Conservation (phyloP, 1,140 invertebrate genomes). For the Heliconius hermathena region DNA sequence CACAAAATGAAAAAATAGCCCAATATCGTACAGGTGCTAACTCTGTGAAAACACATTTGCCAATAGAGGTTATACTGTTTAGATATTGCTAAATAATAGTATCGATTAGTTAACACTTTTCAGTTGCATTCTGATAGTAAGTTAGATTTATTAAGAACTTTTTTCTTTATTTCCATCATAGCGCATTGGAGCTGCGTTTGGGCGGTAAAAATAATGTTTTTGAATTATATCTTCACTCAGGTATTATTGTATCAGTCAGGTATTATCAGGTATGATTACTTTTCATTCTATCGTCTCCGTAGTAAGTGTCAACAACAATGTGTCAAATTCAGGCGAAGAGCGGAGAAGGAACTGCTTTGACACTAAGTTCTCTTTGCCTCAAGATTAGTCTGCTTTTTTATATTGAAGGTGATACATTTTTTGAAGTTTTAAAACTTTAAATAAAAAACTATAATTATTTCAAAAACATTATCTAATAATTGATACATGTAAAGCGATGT, state of each 20-base stretch:
- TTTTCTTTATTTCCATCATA: neutral
- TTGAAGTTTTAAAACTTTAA: neutral
- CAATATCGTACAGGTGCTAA: conserved; percentile 21
- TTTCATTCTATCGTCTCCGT: no score
- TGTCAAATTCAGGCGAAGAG: no score
- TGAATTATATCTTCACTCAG: no score
- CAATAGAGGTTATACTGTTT: conserved; percentile 44
- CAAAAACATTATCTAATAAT: no score
- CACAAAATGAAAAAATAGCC: conserved; percentile 16
- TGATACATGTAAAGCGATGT: no score
- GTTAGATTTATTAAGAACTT: conserved; percentile 19
- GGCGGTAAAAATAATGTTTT: no score
- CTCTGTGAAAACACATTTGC: conserved; percentile 37
- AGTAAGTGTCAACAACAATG: no score
- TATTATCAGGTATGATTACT: no score
- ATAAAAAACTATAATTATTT: neutral
- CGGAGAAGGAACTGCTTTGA: no score
- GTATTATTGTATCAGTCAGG: no score
- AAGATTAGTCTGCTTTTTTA: neutral
- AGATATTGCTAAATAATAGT: conserved; percentile 41
- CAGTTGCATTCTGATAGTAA: conserved; percentile 16
- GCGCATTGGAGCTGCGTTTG: no score
- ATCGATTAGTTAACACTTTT: conserved; percentile 37
- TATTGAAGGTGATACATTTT: neutral
- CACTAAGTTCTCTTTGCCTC: no score